Conservation (phyloP, 2,888 invertebrate genomes). For the Calephelis perditalis region DNA sequence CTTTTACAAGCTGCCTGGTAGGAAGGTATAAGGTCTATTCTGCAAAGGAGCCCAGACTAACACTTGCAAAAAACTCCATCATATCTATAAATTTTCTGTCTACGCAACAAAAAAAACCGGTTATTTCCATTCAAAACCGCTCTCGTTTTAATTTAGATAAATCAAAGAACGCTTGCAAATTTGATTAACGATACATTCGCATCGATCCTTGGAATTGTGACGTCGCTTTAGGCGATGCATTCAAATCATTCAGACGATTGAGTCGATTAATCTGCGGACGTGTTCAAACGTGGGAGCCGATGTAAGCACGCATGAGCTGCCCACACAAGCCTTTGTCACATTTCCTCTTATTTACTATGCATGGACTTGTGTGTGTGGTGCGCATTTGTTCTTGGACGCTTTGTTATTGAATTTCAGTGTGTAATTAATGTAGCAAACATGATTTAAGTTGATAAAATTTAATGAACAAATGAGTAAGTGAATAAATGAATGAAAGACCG, state of each 20-base stretch:
- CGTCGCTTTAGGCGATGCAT: constrained; percentile 38
- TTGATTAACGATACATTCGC: constrained; percentile 16
- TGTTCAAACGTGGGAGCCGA: constrained; percentile 45
- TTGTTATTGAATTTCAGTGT: constrained; percentile 10
- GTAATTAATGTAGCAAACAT: not conserved
- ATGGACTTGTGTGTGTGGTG: constrained; percentile 21
- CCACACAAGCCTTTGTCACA: constrained; percentile 29
- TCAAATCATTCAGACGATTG: constrained; percentile 55
- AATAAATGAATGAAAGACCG: no score
- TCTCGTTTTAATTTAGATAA: not conserved
- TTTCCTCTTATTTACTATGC: constrained; percentile 30
- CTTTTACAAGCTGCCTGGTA: no score
- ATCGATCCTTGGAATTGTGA: constrained; percentile 1
- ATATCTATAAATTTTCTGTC: not conserved
- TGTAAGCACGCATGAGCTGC: constrained; percentile 38
- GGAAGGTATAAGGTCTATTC: no score
- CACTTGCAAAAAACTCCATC: no score
- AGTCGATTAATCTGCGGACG: constrained; percentile 53
- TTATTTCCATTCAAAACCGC: not conserved
- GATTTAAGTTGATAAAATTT: no score
- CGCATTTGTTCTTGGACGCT: constrained; percentile 17
- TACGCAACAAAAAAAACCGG: not conserved
- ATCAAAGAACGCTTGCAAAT: constrained; percentile 14
- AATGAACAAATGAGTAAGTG: no score
- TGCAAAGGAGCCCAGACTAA: no score